Percentiles rank a stretch among this genome's conserved stretches.
Conservation (phyloP, 1,140 invertebrate species). For the Caenorhabditis latens region DNA sequence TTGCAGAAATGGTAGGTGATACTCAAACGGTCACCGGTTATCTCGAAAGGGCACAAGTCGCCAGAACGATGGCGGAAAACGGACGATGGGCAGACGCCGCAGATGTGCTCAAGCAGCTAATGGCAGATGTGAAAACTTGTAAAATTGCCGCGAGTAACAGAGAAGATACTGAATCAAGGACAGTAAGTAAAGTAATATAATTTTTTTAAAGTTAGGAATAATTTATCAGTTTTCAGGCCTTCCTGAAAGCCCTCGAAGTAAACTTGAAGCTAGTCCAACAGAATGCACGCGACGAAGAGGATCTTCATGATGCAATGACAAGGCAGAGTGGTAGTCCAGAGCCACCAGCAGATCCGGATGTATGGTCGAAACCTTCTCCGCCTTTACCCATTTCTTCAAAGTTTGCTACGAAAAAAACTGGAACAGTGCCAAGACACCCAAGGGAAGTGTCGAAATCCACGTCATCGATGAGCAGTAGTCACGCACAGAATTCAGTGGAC, state of each 20-base stretch:
- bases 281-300: conserved; percentile 19
- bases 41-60: conserved; percentile 21
- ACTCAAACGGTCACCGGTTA: conserved; percentile 2
- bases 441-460: background rate
- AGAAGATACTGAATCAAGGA: background rate
- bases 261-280: conserved; percentile 14
- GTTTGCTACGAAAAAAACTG: background rate
- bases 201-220: background rate
- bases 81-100: conserved; percentile 1
- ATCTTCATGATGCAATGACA: conserved; percentile 26
- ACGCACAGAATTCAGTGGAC: background rate
- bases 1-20: background rate
- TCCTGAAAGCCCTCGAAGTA: background rate
- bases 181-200: background rate
- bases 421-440: too few species aligned
- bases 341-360: conserved; percentile 31
- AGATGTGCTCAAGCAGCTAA: background rate
- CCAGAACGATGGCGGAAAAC: conserved; percentile 10
- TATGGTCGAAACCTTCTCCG: conserved; percentile 30
- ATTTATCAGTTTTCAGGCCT: background rate
- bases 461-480: background rate
- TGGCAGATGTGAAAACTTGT: background rate
- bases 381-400: background rate
- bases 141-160: conserved; percentile 5
- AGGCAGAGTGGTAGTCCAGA: conserved; percentile 32